Evolutionary conservation across 2,888 invertebrate genomes (phyloP), one percentile per base, ranked within the genome.

Genomic region (Dendrolimus houi): DNA sequence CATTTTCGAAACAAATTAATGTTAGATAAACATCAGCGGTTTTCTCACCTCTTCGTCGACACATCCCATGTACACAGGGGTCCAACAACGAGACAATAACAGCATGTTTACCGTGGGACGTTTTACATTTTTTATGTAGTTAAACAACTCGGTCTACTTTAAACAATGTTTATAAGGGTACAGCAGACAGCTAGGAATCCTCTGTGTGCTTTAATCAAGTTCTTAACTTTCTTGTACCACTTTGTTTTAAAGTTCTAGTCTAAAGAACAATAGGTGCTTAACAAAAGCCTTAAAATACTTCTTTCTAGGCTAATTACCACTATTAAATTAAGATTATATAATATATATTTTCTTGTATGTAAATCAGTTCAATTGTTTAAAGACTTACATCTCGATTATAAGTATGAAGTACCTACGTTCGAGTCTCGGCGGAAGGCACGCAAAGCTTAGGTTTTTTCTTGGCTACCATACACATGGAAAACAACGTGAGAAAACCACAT

Each of bases 151-250:
- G 57, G 56, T 56, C 62, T 57, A 60, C 64, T 66, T 67, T 65
- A 57, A 68, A 68, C 64, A 62, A 64, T 70, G 64, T 70, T 71
- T 67, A 61, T 62, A 53, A 63, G 56, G 61, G 17, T 58, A 60
- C 60, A 62, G 41, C 62, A 62, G 64, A 60, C 68, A 66, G 63
- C 56, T 55, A 61, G 59, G 67, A 64, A 66, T 64, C 64, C 58
- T 64, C 60, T 71, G 67, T 65, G 67, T 68, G 57, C 66, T 71
- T 74, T 73, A 78, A 75, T 79, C 71, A 77, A 75, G 71, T 76
- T 73, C 66, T 67, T 68, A 70, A 74, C 70, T 75, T 72, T 75
- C 74, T 74, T 69, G 68, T 64, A 70, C 65, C 68, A 67, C 63
- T 73, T 69, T 71, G 62, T 66, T 17, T 17, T 17, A 17, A 17